Base-by-base conservation (phyloP, 2,888 invertebrate genomes). In the Cryptus armator region DNA sequence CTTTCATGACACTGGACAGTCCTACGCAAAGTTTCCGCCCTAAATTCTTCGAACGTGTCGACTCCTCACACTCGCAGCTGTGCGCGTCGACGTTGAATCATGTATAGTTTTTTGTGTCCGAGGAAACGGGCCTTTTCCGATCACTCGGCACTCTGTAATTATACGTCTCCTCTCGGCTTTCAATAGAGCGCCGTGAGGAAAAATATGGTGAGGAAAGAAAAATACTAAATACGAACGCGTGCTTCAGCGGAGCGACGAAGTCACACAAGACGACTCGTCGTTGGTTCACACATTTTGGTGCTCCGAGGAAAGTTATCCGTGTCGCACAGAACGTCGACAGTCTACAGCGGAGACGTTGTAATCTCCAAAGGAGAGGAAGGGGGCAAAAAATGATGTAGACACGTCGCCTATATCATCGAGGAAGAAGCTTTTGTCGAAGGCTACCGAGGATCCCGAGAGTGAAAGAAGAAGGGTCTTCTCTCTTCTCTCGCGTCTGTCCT, bases 61-160 rank as follows among this genome's bases (percentile, higher is more conserved):
- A 48, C 43, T 67, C 66, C 64, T 72, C 56, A 48, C 56, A 29
- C 66, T 29, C 66, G 85, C 82, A 85, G 85, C 85, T 85, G 85
- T 85, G 85, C 29, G 48, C 43, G 14, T 24, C 68, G 29, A 19
- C 59, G 53, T n/a, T 48, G 29, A 16, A 62, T 75, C 78, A 70
- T 64, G 48, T 75, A 44, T 56, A 43, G 56, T 81, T 85, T 85
- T 81, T 78, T 37, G 56, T 62, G 56, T 53, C 19, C 75, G 48
- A 82, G 81, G 71, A 85, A 80, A 78, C 81, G 59, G 64, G 77
- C 77, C 82, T 76, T 79, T 74, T 79, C 84, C 85, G 77, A 85
- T 87, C 87, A 86, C 82, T 86, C 86, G 53, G 59, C 86, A 82
- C 82, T 77, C 70, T 70, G 72, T 84, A 86, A 87, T 86, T 85